Evolutionary conservation across 2,888 invertebrate species (phyloP), one percentile per base, ranked within the genome.

Genomic region (Thecophora atra): DNA sequence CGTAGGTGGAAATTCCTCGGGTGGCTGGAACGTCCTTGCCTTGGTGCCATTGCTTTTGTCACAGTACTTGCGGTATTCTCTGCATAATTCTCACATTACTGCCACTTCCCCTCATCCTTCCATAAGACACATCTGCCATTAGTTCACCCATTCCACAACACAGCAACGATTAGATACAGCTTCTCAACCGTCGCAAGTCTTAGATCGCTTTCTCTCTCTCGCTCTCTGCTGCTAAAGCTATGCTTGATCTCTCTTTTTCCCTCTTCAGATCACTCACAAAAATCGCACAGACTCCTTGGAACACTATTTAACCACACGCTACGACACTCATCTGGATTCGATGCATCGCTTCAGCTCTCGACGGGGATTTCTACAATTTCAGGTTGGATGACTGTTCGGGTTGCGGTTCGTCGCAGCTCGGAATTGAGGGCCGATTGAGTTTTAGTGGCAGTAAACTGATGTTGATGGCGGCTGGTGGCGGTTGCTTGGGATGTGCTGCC

Each of bases 341-440:
- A 87, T 91, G 87, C 89, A 91, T 82, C 89, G 91, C 77, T 89
- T 90, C 79, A 91, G 91, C 89, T 75, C 89, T 90, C 80, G 88
- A 92, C 72, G 83, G 87, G 75, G 90, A 91, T 76, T 89, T 91
- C 84, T 92, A 88, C 80, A 92, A 92, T 85, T 90, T 92, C 81
- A 90, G 89, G 91, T 91, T 85, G 88, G 87, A 74, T 72, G 63
- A 47, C 19, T 44, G 13, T 24, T n/a, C 54, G 7, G 7, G 19
- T 13, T 24, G 56, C 8, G 56, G 21, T 44, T 44, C n/a, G n/a
- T n/a, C n/a, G n/a, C n/a, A n/a, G n/a, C n/a, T n/a, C n/a, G n/a
- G n/a, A n/a, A n/a, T n/a, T 13, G 58, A 58, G 26, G 21, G 21
- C 28, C 60, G 58, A 44, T 19, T 21, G 54, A 28, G 30, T 26